These are phyloP conservation scores for Eristalis intricaria DNA, from an alignment of 2,888 invertebrate species.

Conservation along the genomic window DNA sequence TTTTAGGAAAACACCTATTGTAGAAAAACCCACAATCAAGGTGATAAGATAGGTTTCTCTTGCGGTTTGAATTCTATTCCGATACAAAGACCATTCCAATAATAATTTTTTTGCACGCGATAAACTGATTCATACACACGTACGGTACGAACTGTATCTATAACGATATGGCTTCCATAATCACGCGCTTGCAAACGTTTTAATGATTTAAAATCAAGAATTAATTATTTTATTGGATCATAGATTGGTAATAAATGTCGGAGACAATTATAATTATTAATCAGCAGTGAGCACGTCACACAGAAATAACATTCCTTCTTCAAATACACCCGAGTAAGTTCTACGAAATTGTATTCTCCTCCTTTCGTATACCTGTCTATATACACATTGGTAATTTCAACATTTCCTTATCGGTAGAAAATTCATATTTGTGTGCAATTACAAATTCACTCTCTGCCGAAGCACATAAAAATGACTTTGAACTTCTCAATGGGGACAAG, in stretches of 20 bases:
- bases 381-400: background rate
- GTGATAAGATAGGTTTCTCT: constrained; percentile 56
- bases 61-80: constrained; percentile 44
- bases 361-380: background rate
- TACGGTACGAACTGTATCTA: background rate
- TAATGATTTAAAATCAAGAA: constrained; percentile 56
- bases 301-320: background rate
- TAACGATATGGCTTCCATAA: constrained; percentile 24
- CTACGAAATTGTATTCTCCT: background rate
- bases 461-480: constrained; percentile 29
- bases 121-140: constrained; percentile 28
- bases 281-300: constrained; percentile 20
- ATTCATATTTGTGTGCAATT: constrained; percentile 10
- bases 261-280: constrained; percentile 51
- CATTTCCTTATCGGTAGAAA: constrained; percentile 16
- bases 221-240: constrained; percentile 65
- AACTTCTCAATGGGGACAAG: constrained; percentile 12
- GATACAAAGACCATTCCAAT: constrained; percentile 17
- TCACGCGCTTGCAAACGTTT: constrained; percentile 2
- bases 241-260: constrained; percentile 59
- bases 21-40: constrained; percentile 64
- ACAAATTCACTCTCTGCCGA: constrained; percentile 25
- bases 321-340: background rate
- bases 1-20: constrained; percentile 2
- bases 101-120: constrained; percentile 64